A percentile compares a stretch with the other conserved stretches of the same genome.
Conservation (phyloP, 2,797 vertebrate species). For the Pampus argenteus region DNA sequence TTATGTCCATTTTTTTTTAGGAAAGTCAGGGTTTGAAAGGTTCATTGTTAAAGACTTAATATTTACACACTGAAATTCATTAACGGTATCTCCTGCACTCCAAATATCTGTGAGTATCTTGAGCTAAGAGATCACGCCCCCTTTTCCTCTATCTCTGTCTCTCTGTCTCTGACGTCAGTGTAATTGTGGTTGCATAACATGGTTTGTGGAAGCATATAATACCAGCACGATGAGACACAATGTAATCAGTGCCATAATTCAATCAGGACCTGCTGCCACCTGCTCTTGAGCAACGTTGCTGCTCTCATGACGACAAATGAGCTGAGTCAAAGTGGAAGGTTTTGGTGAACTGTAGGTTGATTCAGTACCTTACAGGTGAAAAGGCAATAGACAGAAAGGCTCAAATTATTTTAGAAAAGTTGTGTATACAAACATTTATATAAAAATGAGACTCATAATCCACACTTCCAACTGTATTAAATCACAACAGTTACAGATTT, state of each 20-base stretch:
- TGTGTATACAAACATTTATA: no score
- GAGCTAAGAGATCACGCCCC: slow-evolving; percentile 18
- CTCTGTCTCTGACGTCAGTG: slow-evolving; percentile 29
- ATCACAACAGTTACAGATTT: background rate
- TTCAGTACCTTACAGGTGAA: background rate
- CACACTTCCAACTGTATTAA: background rate
- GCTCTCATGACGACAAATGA: slow-evolving; percentile 45
- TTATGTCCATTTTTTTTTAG: slow-evolving; percentile 12
- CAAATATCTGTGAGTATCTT: slow-evolving; percentile 20
- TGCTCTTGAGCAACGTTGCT: slow-evolving; percentile 52
- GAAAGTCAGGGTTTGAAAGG: background rate
- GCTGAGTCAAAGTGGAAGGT: slow-evolving; percentile 14
- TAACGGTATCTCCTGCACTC: slow-evolving; percentile 10
- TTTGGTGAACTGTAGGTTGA: background rate
- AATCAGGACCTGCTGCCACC: slow-evolving; percentile 67
- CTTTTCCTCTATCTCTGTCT: slow-evolving; percentile 8
- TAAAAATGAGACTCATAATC: no score
- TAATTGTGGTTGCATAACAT: slow-evolving; percentile 62
- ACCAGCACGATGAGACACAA: slow-evolving; percentile 69
- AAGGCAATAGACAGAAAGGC: background rate
- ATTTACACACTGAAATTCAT: slow-evolving; percentile 18
- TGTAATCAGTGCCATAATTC: slow-evolving; percentile 66
- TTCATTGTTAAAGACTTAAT: slow-evolving; percentile 1
- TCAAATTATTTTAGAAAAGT: background rate
- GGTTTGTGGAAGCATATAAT: slow-evolving; percentile 66